phyloP scores from a whole-genome alignment of 2,888 invertebrate genomes.

The Alcis repandata region DNA sequence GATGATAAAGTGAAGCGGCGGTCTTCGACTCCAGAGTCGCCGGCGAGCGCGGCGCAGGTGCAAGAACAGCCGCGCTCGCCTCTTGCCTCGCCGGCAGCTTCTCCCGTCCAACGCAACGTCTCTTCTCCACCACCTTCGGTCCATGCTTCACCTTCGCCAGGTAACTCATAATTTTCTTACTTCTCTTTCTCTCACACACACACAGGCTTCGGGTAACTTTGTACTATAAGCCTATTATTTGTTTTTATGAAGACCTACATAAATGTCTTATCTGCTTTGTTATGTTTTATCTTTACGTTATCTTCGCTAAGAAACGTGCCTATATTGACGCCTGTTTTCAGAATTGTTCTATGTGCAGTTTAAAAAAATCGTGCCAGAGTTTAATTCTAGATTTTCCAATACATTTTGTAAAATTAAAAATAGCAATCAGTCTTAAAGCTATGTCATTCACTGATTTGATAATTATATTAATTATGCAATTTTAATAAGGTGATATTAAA shows the following conservation, averaged over 20 bases:
- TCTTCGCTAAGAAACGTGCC: slow-evolving; percentile 54
- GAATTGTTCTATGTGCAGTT: slow-evolving; percentile 36
- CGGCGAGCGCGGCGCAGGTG: slow-evolving; percentile 60
- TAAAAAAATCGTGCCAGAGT: slow-evolving; percentile 19
- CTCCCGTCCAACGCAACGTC: slow-evolving; percentile 71
- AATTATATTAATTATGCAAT: neutral
- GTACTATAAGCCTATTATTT: slow-evolving; percentile 41
- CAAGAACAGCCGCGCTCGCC: slow-evolving; percentile 69
- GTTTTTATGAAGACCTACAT: slow-evolving; percentile 49
- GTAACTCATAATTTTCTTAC: slow-evolving; percentile 57
- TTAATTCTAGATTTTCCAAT: neutral
- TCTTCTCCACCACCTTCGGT: slow-evolving; percentile 66
- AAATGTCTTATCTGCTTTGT: slow-evolving; percentile 66
- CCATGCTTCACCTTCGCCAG: slow-evolving; percentile 71
- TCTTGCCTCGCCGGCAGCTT: slow-evolving; percentile 72
- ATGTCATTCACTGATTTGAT: neutral
- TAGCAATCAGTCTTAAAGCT: neutral
- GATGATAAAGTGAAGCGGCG: slow-evolving; percentile 74
- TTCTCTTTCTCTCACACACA: neutral
- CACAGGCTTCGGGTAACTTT: slow-evolving; percentile 17
- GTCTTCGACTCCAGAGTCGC: slow-evolving; percentile 78
- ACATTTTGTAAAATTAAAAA: neutral
- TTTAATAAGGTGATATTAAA: neutral
- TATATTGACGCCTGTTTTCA: slow-evolving; percentile 52
- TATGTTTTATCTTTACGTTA: slow-evolving; percentile 64